A percentile compares a stretch with the other conserved stretches of the same genome.
phyloP scores from a whole-genome alignment of 2,888 invertebrate species.

The Bhutanitis thaidina region DNA sequence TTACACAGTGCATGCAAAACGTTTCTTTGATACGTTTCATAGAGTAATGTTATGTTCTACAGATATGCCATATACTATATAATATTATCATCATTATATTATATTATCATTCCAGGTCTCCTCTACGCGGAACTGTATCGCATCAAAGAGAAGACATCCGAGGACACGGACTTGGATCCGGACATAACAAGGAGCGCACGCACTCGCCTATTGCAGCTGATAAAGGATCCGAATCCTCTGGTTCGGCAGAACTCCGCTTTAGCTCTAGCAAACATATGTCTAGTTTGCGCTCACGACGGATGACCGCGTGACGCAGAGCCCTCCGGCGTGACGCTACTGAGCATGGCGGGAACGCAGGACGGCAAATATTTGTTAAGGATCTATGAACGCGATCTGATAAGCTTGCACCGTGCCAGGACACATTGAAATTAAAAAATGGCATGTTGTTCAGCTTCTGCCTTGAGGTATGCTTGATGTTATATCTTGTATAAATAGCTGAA shows the following conservation, averaged over 20 bases:
- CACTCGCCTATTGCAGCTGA: conserved; percentile 73
- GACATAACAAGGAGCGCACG: conserved; percentile 57
- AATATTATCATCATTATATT: too few relatives aligned
- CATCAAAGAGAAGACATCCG: conserved; percentile 45
- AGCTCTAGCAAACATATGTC: conserved; percentile 73
- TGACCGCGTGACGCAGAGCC: not conserved
- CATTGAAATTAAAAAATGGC: not conserved
- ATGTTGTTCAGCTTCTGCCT: too few relatives aligned
- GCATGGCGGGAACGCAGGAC: not conserved
- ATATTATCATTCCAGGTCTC: conserved; percentile 38
- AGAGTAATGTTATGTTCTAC: too few relatives aligned
- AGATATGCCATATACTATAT: too few relatives aligned
- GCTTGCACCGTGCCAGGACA: not conserved
- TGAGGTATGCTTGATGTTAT: too few relatives aligned
- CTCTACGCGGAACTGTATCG: conserved; percentile 62
- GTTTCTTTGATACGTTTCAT: too few relatives aligned
- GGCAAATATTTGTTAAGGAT: not conserved
- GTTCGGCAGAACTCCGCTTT: conserved; percentile 80
- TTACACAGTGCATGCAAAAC: too few relatives aligned
- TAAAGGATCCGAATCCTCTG: conserved; percentile 74
- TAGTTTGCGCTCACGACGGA: conserved; percentile 34
- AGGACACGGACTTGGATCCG: conserved; percentile 48
- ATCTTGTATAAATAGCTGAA: too few relatives aligned
- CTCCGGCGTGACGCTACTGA: not conserved
- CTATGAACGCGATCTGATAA: not conserved